phyloP scores from a whole-genome alignment of 2,113 vertebrate species.

The sheep (Ovis aries) region DNA sequence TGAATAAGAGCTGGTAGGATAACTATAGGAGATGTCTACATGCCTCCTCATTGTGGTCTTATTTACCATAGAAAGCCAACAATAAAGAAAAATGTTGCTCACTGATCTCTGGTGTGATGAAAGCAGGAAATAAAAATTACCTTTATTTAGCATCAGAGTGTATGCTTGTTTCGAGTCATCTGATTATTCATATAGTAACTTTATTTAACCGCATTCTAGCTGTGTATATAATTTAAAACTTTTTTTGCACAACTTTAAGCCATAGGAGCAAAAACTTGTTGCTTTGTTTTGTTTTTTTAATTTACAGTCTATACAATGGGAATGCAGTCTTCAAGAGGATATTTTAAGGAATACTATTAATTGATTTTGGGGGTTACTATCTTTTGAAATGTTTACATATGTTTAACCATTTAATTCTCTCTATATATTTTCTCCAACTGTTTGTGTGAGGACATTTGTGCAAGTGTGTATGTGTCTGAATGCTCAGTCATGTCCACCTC shows the following conservation, averaged over 20 bases:
- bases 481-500: neutral
- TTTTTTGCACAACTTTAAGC: neutral
- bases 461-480: neutral
- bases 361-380: neutral
- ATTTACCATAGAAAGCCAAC: neutral
- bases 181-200: neutral
- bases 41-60: neutral
- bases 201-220: neutral
- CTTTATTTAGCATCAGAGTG: neutral
- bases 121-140: neutral
- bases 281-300: neutral
- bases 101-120: neutral
- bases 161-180: neutral
- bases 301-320: neutral
- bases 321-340: neutral
- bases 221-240: slow-evolving; percentile 3
- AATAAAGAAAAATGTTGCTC: neutral
- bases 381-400: neutral
- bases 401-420: neutral
- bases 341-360: neutral
- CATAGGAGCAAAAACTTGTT: neutral
- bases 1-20: neutral
- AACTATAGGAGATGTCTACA: neutral
- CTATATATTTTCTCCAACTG: neutral
- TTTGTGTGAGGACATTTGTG: neutral